These are phyloP conservation scores for Ecliptopera silaceata DNA, from an alignment of 2,888 invertebrate genomes.

Conservation along the genomic window DNA sequence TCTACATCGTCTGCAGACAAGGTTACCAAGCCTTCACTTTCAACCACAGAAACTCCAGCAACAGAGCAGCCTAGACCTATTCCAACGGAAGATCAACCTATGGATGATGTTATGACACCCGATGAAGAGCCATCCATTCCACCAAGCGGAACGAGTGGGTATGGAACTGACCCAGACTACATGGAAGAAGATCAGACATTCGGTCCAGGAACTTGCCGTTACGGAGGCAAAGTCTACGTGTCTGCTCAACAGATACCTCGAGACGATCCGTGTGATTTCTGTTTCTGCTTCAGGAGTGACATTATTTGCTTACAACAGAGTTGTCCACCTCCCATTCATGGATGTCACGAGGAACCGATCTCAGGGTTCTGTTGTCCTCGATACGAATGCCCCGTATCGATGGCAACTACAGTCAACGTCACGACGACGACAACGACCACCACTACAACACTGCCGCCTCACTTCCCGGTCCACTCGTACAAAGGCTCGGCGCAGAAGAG, in stretches of 20 bases:
- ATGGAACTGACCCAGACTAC: constrained; percentile 85
- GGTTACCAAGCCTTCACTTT: constrained; percentile 52
- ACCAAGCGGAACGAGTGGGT: constrained; percentile 66
- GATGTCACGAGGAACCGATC: constrained; percentile 96
- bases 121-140: constrained; percentile 65
- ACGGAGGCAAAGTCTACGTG: constrained; percentile 95
- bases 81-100: constrained; percentile 54
- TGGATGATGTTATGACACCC: constrained; percentile 62
- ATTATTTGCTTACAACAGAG: constrained; percentile 97
- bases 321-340: constrained; percentile 96
- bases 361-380: constrained; percentile 97
- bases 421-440: constrained; percentile 95
- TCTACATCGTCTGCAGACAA: constrained; percentile 44
- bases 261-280: constrained; percentile 97
- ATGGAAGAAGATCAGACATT: constrained; percentile 90
- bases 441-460: constrained; percentile 92
- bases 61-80: constrained; percentile 60
- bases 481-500: constrained; percentile 88
- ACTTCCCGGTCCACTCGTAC: constrained; percentile 91
- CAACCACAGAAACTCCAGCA: constrained; percentile 44
- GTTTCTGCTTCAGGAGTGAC: constrained; percentile 98
- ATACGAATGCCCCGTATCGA: constrained; percentile 96
- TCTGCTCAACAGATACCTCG: constrained; percentile 97
- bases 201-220: constrained; percentile 95
- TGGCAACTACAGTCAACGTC: constrained; percentile 91